Evolutionary conservation across 2,797 vertebrate genomes (phyloP).

Genomic region (Siniperca undulata): DNA sequence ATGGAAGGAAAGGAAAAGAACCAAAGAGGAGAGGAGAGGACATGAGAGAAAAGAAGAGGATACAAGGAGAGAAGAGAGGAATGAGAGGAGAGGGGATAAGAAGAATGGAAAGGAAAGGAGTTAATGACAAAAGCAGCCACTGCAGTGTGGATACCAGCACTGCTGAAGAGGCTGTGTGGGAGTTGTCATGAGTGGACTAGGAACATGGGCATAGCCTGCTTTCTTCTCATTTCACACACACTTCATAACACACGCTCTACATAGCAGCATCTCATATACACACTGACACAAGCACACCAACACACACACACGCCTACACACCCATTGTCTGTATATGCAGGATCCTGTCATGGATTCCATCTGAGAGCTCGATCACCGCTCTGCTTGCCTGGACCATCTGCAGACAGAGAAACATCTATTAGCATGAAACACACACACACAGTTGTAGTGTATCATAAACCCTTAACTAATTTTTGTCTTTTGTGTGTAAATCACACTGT

Average conservation of each 20-base stretch:
- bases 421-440: constrained; percentile 36
- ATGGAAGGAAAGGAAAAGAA: background rate
- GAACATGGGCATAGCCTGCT: constrained; percentile 32
- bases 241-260: constrained; percentile 36
- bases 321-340: constrained; percentile 92
- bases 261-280: constrained; percentile 30
- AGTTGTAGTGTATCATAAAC: background rate
- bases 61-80: background rate
- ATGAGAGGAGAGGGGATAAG: background rate
- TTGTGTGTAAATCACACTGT: constrained; percentile 10
- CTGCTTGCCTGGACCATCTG: constrained; percentile 94
- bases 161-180: constrained; percentile 56
- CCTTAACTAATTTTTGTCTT: background rate
- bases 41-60: background rate
- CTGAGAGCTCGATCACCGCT: constrained; percentile 89
- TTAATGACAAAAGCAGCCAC: constrained; percentile 37
- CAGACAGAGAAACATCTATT: constrained; percentile 40
- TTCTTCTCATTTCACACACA: constrained; percentile 50
- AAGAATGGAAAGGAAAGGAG: background rate
- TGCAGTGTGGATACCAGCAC: constrained; percentile 19
- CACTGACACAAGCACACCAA: constrained; percentile 1
- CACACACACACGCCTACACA: constrained; percentile 70
- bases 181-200: constrained; percentile 42
- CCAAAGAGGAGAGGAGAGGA: background rate
- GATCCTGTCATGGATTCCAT: constrained; percentile 90